Percentiles rank a stretch among this genome's conserved stretches.
Evolutionary conservation across 2,888 invertebrate species (phyloP).

Genomic region (Sericinus montela): DNA sequence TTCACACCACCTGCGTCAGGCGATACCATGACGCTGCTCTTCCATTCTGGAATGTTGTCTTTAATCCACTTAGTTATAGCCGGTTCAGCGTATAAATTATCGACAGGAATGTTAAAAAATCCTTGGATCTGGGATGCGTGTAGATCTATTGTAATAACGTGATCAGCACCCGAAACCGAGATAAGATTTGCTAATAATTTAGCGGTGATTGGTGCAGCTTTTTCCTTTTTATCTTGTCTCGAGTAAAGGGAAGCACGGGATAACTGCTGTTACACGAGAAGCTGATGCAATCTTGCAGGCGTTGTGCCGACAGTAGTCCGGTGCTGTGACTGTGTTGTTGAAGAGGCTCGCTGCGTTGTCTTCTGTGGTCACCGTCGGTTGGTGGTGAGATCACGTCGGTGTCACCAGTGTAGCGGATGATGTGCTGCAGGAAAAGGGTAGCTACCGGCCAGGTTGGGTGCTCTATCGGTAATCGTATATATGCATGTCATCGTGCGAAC

Average conservation of each 20-base stretch:
- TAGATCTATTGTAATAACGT: conserved; percentile 95
- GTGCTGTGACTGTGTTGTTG: too few species aligned
- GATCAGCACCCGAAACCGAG: conserved; percentile 93
- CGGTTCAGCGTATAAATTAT: conserved; percentile 94
- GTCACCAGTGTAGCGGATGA: too few species aligned
- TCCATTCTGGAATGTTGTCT: conserved; percentile 93
- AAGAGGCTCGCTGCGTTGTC: too few species aligned
- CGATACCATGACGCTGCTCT: conserved; percentile 92
- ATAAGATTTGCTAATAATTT: conserved; percentile 94
- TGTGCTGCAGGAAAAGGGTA: too few species aligned
- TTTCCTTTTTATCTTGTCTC: conserved; percentile 94
- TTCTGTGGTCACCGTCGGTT: too few species aligned
- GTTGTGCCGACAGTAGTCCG: too few species aligned
- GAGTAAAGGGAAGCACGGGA: conserved; percentile 96
- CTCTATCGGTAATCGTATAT: too few species aligned
- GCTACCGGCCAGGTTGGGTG: too few species aligned
- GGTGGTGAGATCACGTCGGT: too few species aligned
- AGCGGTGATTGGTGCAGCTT: conserved; percentile 94
- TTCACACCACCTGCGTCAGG: conserved; percentile 97
- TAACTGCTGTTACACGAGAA: conserved; percentile 92
- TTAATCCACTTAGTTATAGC: conserved; percentile 95
- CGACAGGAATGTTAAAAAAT: conserved; percentile 95
- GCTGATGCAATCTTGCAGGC: conserved; percentile 96
- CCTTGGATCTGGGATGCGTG: conserved; percentile 97
- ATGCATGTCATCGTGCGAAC: too few species aligned